These are phyloP conservation scores for Drosophila prostipennis DNA, from an alignment of 2,888 invertebrate genomes.

Conservation along the genomic window DNA sequence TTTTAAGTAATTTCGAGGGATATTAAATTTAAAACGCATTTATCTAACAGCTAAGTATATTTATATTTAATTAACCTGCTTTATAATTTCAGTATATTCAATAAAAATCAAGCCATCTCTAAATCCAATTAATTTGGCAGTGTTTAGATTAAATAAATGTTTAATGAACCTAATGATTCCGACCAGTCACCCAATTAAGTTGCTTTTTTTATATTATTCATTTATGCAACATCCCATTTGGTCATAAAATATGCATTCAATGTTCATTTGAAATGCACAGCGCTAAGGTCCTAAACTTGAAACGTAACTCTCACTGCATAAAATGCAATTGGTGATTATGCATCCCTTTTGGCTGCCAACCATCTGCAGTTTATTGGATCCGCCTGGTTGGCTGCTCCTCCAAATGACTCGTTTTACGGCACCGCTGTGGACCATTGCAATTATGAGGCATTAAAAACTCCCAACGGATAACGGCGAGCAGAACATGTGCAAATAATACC, in stretches of 20 bases:
- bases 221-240: neutral
- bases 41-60: too few species aligned
- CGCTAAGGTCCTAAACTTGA: neutral
- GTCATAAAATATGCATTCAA: neutral
- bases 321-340: slow-evolving; percentile 25
- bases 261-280: neutral
- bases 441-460: slow-evolving; percentile 69
- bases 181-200: neutral
- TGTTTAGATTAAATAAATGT: neutral
- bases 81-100: too few species aligned
- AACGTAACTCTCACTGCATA: slow-evolving; percentile 16
- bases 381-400: slow-evolving; percentile 26
- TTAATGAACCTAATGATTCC: neutral
- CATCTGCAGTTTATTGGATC: slow-evolving; percentile 61
- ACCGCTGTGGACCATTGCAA: slow-evolving; percentile 68
- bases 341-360: slow-evolving; percentile 15
- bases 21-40: too few species aligned
- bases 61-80: too few species aligned
- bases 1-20: too few species aligned
- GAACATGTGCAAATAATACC: slow-evolving; percentile 75
- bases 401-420: slow-evolving; percentile 56
- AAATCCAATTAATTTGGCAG: neutral
- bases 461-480: slow-evolving; percentile 6
- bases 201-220: neutral
- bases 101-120: too few species aligned